These are phyloP conservation scores for Bombylius major DNA, from an alignment of 2,888 invertebrate species.

Conservation along the genomic window DNA sequence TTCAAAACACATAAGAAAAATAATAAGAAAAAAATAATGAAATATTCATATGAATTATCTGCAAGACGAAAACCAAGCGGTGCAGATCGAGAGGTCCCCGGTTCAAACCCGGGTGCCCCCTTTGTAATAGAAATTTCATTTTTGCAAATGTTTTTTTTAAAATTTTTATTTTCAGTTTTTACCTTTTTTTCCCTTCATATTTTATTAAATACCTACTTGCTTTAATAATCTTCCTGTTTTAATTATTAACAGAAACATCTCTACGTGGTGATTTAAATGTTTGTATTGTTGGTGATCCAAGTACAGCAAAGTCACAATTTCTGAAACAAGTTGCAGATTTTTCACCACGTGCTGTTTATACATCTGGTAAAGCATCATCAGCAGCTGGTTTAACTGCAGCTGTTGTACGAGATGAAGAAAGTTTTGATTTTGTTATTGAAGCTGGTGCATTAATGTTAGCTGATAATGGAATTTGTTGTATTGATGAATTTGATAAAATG, in stretches of 20 bases:
- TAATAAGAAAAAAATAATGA: too few species aligned
- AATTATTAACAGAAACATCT: constrained; percentile 50
- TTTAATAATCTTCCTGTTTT: not conserved
- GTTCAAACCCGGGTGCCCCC: constrained; percentile 29
- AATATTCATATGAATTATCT: too few species aligned
- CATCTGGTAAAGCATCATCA: constrained; percentile 94
- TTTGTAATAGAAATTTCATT: constrained; percentile 5
- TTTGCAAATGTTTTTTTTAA: constrained; percentile 2
- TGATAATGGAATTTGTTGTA: constrained; percentile 97
- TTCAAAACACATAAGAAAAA: too few species aligned
- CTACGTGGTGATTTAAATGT: constrained; percentile 95
- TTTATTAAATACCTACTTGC: not conserved
- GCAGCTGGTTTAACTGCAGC: constrained; percentile 98
- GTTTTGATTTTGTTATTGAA: constrained; percentile 97
- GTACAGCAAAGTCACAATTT: constrained; percentile 96
- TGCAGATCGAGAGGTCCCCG: constrained; percentile 32
- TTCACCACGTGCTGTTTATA: constrained; percentile 92
- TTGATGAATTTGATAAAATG: constrained; percentile 99
- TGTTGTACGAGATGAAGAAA: constrained; percentile 93
- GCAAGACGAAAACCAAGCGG: constrained; percentile 6
- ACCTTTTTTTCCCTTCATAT: not conserved
- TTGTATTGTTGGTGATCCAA: constrained; percentile 97
- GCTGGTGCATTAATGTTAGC: constrained; percentile 99
- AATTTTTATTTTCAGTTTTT: too few species aligned
- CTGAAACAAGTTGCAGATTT: constrained; percentile 91